Evolutionary conservation across 2,888 invertebrate species (phyloP).

Genomic region (Plebejus argus): DNA sequence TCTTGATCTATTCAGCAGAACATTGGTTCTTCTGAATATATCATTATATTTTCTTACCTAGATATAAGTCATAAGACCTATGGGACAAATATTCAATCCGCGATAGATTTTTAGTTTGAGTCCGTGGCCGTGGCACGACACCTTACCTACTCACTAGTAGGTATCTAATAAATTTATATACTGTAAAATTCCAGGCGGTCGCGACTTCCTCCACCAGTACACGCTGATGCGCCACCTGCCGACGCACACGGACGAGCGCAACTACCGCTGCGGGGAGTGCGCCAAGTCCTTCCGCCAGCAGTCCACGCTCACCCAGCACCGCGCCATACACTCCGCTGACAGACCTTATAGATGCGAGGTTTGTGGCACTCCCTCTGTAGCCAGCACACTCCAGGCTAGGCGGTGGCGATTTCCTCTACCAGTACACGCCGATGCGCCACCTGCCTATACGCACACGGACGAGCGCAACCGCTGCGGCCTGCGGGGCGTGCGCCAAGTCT

Average conservation of each 20-base stretch:
- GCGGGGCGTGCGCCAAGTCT: slow-evolving; percentile 87
- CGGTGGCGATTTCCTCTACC: slow-evolving; percentile 87
- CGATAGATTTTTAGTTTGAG: no score
- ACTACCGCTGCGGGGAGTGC: slow-evolving; percentile 87
- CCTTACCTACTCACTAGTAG: no score
- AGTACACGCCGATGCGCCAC: slow-evolving; percentile 88
- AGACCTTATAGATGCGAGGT: slow-evolving; percentile 87
- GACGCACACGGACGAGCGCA: slow-evolving; percentile 88
- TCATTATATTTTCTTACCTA: no score
- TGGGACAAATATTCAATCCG: no score
- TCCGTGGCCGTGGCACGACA: no score
- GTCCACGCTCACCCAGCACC: slow-evolving; percentile 88
- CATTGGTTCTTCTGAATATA: no score
- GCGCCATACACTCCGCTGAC: slow-evolving; percentile 89
- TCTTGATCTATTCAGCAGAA: no score
- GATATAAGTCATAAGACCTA: no score
- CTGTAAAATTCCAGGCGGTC: slow-evolving; percentile 78
- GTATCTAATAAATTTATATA: no score
- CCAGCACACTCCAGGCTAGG: slow-evolving; percentile 77
- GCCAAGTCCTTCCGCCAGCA: slow-evolving; percentile 88
- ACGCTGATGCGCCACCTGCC: slow-evolving; percentile 88
- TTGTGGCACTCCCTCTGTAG: no score
- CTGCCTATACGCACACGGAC: slow-evolving; percentile 88
- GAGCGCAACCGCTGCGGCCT: slow-evolving; percentile 89
- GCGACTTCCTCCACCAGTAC: slow-evolving; percentile 89